Conservation (phyloP, 2,113 vertebrate species). For the Clarias gariepinus region DNA sequence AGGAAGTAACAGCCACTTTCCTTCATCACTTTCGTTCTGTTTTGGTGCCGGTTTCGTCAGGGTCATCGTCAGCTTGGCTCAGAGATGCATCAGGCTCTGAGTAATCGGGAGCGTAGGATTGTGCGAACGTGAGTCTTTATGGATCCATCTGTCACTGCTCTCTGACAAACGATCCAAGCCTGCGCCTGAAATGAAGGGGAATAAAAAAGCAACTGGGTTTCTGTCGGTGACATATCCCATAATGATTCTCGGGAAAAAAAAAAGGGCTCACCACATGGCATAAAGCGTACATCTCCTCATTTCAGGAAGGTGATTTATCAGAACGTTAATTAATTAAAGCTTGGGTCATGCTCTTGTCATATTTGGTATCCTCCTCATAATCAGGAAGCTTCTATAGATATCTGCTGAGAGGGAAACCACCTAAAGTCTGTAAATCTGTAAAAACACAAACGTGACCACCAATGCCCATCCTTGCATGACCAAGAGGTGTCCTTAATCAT, state of each 20-base stretch:
- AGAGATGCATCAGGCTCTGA: slow-evolving; percentile 42
- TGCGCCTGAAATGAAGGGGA: slow-evolving; percentile 52
- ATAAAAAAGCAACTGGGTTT: slow-evolving; percentile 46
- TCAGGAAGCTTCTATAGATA: neutral
- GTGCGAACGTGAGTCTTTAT: slow-evolving; percentile 53
- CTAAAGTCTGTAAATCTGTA: neutral
- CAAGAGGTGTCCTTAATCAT: neutral
- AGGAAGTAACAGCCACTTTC: slow-evolving; percentile 18
- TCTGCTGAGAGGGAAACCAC: neutral
- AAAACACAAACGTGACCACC: neutral
- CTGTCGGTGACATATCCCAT: slow-evolving; percentile 41
- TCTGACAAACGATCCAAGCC: slow-evolving; percentile 51
- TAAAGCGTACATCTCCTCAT: slow-evolving; percentile 33
- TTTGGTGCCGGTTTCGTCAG: slow-evolving; percentile 41
- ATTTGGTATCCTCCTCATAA: neutral
- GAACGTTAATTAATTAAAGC: slow-evolving; percentile 8
- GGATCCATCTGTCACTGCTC: slow-evolving; percentile 62
- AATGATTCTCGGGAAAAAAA: slow-evolving; percentile 39
- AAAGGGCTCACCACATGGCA: slow-evolving; percentile 13
- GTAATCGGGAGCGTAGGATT: slow-evolving; percentile 62
- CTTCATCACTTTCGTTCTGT: slow-evolving; percentile 37
- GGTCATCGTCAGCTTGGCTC: slow-evolving; percentile 46
- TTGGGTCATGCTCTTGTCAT: neutral
- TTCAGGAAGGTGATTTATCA: slow-evolving; percentile 34
- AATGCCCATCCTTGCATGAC: neutral